Base-by-base conservation (phyloP, 2,888 invertebrate genomes). In the Nemotelus nigrinus region DNA sequence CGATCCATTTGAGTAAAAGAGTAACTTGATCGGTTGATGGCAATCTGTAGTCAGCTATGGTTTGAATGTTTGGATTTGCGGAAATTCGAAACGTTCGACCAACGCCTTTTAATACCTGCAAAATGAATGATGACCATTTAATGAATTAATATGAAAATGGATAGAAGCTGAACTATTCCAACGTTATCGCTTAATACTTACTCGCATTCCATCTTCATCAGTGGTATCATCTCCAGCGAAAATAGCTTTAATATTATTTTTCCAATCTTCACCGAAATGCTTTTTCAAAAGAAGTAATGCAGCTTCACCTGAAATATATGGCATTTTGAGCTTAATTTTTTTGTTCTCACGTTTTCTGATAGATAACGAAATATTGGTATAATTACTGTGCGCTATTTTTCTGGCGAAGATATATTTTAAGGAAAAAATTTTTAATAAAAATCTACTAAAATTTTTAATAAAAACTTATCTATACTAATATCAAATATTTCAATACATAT, bases 191-290 rank as follows among this genome's bases (percentile, higher is more conserved):
- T 8, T 4, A 8, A 41, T 7, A 81, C 83, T 83, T 84, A 95
- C 95, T 90, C 91, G 89, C 94, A 96, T 96, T 55, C 95, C 96
- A 86, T 96, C 96, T 88, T 96, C 96, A 84, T 96, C 96, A 0
- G 96, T 96, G 77, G 91, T 92, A 86, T 96, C 96, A 86, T 96
- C 96, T 79, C 96, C 96, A 50, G 93, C 95, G 83, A 96, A 96
- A 80, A 96, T 93, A 80, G 95, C 92, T 80, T 92, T 88, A 74
- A 92, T 90, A 10, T 43, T 25, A 4, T 10, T 43, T 65, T 92
- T 85, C 93, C 93, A 94, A 83, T 93, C 90, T 0, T 91, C 89
- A 0, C 93, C 94, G 82, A 93, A 94, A 10, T 92, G 91, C 0
- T 92, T 91, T 71, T 92, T 89, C 39, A 94, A 85, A 80, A 94